These are phyloP conservation scores for Mesoclemmys tuberculata DNA, from an alignment of 2,113 vertebrate species.

Conservation along the genomic window DNA sequence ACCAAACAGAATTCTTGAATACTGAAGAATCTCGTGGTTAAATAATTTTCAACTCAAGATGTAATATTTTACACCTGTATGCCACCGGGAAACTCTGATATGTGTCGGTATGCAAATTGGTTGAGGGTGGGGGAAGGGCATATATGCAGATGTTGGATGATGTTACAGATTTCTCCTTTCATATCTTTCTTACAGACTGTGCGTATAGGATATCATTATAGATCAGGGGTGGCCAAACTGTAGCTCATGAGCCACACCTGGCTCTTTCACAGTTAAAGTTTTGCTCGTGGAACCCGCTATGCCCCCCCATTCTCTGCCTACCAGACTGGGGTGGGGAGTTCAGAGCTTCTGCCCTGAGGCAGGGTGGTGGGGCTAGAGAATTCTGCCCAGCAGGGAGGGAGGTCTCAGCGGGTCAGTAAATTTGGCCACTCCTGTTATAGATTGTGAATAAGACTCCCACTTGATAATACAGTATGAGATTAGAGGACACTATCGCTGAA, in stretches of 20 bases:
- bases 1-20: conserved; percentile 67
- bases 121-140: conserved; percentile 29
- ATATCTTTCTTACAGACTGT: conserved; percentile 5
- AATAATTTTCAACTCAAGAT: conserved; percentile 70
- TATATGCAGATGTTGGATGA: conserved; percentile 56
- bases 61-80: conserved; percentile 72
- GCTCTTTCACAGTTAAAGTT: too few species aligned
- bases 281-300: too few species aligned
- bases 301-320: too few species aligned
- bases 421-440: neutral
- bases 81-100: conserved; percentile 52
- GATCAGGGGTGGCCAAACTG: too few species aligned
- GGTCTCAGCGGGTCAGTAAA: too few species aligned
- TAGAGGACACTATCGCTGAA: neutral
- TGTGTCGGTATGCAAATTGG: conserved; percentile 52
- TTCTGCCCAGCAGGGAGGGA: too few species aligned
- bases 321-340: too few species aligned
- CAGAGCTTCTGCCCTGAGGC: too few species aligned
- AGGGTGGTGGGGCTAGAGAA: too few species aligned
- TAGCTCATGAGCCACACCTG: too few species aligned
- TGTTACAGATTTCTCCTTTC: conserved; percentile 55
- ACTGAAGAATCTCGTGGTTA: conserved; percentile 63
- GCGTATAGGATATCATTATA: neutral
- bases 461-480: neutral
- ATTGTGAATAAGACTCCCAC: neutral